phyloP scores from a whole-genome alignment of 2,797 vertebrate species.

The Myiothlypis coronata region DNA sequence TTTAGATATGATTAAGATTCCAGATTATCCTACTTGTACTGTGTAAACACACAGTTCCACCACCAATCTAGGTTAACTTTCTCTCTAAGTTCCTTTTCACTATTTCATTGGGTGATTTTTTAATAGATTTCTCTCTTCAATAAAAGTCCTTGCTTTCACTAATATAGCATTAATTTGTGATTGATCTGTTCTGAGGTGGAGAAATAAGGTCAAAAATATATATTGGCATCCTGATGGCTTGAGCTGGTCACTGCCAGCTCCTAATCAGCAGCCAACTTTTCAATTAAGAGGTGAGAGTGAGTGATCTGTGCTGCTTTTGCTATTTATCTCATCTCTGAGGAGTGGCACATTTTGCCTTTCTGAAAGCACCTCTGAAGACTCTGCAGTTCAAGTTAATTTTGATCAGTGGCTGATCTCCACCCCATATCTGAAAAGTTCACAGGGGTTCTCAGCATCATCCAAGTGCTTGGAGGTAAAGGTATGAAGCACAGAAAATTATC shows the following conservation, averaged over 20 bases:
- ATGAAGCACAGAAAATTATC: background rate
- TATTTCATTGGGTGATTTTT: background rate
- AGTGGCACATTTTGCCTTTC: background rate
- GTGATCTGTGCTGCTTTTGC: slow-evolving; percentile 49
- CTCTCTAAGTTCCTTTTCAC: slow-evolving; percentile 21
- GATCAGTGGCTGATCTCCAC: background rate
- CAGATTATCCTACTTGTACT: background rate
- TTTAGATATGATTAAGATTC: background rate
- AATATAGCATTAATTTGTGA: slow-evolving; percentile 60
- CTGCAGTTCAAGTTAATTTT: background rate
- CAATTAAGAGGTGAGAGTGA: slow-evolving; percentile 72
- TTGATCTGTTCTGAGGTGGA: slow-evolving; percentile 45
- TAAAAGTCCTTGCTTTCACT: slow-evolving; percentile 29
- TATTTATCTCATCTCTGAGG: slow-evolving; percentile 54
- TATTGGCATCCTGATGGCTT: slow-evolving; percentile 39
- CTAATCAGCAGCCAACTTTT: slow-evolving; percentile 72
- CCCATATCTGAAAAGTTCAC: background rate
- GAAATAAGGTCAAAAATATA: slow-evolving; percentile 49
- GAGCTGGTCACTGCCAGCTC: slow-evolving; percentile 47
- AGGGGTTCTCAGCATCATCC: background rate
- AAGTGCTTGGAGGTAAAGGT: background rate
- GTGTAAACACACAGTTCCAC: background rate
- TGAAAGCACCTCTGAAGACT: background rate
- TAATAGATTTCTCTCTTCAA: background rate
- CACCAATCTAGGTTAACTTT: slow-evolving; percentile 9